phyloP scores from a whole-genome alignment of 2,888 invertebrate species.

The Xanthia icteritia region DNA sequence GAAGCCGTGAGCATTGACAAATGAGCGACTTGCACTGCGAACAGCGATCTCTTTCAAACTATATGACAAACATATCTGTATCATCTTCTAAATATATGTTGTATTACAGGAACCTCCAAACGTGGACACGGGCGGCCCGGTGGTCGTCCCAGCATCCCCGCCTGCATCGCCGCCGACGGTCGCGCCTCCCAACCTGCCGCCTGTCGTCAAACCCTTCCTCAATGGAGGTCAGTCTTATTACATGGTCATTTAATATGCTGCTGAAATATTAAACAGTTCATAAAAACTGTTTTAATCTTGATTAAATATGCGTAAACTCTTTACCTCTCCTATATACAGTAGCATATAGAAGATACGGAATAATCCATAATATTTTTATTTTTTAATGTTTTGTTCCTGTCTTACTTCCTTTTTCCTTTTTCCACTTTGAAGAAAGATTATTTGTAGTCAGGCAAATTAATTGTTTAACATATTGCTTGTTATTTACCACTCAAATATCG shows the following conservation, averaged over 20 bases:
- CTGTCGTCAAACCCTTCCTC: constrained; percentile 88
- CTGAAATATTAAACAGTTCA: neutral
- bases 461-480: neutral
- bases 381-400: too few relatives aligned
- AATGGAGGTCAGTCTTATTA: constrained; percentile 83
- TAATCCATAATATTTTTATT: too few relatives aligned
- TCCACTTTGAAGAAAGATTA: neutral
- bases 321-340: too few relatives aligned
- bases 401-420: neutral
- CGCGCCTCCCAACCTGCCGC: constrained; percentile 85
- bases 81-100: neutral
- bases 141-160: constrained; percentile 71
- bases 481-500: neutral
- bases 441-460: neutral
- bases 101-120: constrained; percentile 82
- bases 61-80: neutral
- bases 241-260: neutral
- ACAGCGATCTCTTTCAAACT: too few relatives aligned
- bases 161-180: constrained; percentile 74
- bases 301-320: neutral
- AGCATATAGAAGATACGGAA: too few relatives aligned
- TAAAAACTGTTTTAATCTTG: neutral
- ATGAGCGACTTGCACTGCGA: too few relatives aligned
- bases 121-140: constrained; percentile 79
- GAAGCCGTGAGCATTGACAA: too few relatives aligned